Evolutionary conservation across 2,888 invertebrate species (phyloP), one percentile per base, ranked within the genome.

Genomic region (Xestia ashworthii): DNA sequence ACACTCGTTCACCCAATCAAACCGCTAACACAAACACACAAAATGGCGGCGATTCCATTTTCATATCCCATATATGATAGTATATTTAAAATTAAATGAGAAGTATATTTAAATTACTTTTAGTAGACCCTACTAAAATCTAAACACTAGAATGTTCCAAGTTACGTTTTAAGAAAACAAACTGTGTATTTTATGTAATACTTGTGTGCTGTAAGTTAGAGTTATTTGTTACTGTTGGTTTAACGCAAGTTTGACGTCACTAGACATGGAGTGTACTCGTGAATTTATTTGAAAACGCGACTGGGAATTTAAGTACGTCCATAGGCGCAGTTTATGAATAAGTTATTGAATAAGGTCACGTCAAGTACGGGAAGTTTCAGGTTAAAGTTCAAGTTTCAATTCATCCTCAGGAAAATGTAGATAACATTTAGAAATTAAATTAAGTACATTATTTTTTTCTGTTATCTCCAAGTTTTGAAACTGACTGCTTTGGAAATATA

Each of bases 71-170:
- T 71, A 76, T 65, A 69, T 76, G 64, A 72, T 75, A 79, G 68
- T 78, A 71, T 66, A 64, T 74, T 68, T 82, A 76, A 80, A 82
- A 67, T 76, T 75, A 85, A 76, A 78, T 53, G 32, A 19, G 72
- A 68, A 78, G 69, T 83, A 60, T 67, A 50, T 67, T 73, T 79
- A 79, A 73, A 74, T 84, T 75, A 86, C 77, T 68, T 78, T 81
- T 74, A 78, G 68, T 84, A 76, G 68, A 79, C n/a, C 74, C 50
- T 73, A 81, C 70, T 84, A 78, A 81, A 78, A 68, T 79, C 79
- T 82, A 81, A 71, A 73, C 76, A 76, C 81, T 85, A 86, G 85
- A 87, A 87, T 85, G 83, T 80, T 85, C 46, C 74, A 80, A 87
- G 81, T 88, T 72, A 81, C 38, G n/a, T 75, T 72, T 71, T 67